Percentiles rank a stretch among this genome's conserved stretches.
Evolutionary conservation across 2,888 invertebrate species (phyloP).

Genomic region (Timema cristinae): DNA sequence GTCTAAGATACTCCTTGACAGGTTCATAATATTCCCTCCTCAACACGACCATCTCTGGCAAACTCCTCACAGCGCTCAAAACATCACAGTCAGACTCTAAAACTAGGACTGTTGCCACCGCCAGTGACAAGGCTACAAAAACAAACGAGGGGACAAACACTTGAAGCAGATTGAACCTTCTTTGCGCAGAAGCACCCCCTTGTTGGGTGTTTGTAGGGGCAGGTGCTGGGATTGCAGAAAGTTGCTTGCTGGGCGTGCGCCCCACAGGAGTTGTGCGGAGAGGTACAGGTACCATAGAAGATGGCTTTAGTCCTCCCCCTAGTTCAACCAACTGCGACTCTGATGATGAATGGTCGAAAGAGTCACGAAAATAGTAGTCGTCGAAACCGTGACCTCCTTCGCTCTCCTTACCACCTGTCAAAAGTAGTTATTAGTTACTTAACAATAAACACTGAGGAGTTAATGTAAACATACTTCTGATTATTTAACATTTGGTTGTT

Average conservation of each 20-base stretch:
- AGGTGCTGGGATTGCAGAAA: constrained; percentile 33
- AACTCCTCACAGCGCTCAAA: constrained; percentile 63
- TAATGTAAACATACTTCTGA: no score
- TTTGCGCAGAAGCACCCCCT: constrained; percentile 35
- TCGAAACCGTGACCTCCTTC: constrained; percentile 42
- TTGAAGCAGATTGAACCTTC: constrained; percentile 61
- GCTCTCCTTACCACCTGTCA: constrained; percentile 34
- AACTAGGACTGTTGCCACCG: constrained; percentile 63
- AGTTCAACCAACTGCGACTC: constrained; percentile 63
- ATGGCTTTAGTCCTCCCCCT: constrained; percentile 26
- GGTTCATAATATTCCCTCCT: constrained; percentile 80
- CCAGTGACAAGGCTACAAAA: constrained; percentile 65
- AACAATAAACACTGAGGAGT: no score
- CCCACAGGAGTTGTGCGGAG: constrained; percentile 20
- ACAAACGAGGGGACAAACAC: constrained; percentile 75
- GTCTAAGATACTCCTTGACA: constrained; percentile 68
- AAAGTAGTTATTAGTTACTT: no score
- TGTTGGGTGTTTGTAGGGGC: constrained; percentile 28
- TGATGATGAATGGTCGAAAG: constrained; percentile 74
- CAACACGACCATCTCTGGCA: constrained; percentile 71
- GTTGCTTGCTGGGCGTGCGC: constrained; percentile 28
- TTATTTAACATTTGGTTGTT: no score
- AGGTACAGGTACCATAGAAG: constrained; percentile 5
- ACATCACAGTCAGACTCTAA: constrained; percentile 75
- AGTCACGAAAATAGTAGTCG: constrained; percentile 71